Evolutionary conservation across 2,113 vertebrate species (phyloP).

Genomic region (Thunnus maccoyii): DNA sequence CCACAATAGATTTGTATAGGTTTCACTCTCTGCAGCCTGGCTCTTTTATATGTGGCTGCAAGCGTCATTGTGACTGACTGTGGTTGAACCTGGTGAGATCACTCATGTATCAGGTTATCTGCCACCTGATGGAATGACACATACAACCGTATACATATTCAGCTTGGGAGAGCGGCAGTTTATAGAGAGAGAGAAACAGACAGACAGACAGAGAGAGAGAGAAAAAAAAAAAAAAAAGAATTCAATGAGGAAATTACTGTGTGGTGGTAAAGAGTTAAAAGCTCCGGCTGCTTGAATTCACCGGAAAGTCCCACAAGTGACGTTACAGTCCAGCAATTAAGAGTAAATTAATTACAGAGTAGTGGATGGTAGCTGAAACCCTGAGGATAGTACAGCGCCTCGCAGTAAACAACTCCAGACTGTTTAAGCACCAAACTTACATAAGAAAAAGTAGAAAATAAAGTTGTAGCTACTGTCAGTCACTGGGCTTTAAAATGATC

Average conservation of each 20-base stretch:
- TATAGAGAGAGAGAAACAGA: not conserved
- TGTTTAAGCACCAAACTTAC: conserved; percentile 22
- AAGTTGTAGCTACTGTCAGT: not conserved
- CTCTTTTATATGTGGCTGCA: conserved; percentile 39
- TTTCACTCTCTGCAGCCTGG: conserved; percentile 58
- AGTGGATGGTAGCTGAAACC: conserved; percentile 69
- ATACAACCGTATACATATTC: not conserved
- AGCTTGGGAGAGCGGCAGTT: not conserved
- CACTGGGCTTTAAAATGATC: not conserved
- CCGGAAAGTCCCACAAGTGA: conserved; percentile 84
- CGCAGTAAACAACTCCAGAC: conserved; percentile 73
- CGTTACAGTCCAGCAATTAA: conserved; percentile 81
- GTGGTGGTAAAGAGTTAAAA: conserved; percentile 76
- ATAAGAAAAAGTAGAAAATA: not conserved
- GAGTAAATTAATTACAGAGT: conserved; percentile 85
- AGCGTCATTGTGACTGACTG: conserved; percentile 47
- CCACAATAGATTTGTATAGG: conserved; percentile 70
- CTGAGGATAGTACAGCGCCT: conserved; percentile 55
- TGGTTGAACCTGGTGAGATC: conserved; percentile 69
- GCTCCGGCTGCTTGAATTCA: conserved; percentile 57
- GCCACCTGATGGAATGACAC: conserved; percentile 49
- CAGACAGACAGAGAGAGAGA: too few relatives aligned
- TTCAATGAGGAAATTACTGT: conserved; percentile 24
- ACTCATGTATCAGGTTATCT: conserved; percentile 62
- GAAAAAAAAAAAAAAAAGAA: too few relatives aligned